Conservation (phyloP, 2,113 vertebrate genomes). For the Promerops cafer region DNA sequence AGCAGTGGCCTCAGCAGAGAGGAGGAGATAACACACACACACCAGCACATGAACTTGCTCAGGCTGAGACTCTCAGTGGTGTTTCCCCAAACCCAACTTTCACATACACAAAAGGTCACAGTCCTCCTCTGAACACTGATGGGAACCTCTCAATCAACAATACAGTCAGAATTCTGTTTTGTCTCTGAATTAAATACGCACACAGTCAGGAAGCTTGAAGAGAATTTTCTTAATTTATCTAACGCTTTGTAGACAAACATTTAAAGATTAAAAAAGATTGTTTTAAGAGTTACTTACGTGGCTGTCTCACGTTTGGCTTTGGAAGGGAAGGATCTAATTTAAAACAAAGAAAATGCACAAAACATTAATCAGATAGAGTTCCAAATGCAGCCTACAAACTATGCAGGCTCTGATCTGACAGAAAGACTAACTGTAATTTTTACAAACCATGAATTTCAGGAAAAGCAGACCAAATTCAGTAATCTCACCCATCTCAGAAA, state of each 20-base stretch:
- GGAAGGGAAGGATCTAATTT: slow-evolving; percentile 44
- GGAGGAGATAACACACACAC: background rate
- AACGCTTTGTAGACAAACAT: background rate
- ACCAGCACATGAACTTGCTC: background rate
- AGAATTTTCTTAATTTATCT: background rate
- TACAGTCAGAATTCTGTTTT: background rate
- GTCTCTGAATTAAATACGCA: background rate
- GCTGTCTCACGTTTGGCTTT: slow-evolving; percentile 54
- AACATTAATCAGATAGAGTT: slow-evolving; percentile 14
- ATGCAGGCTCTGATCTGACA: background rate
- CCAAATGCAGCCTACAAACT: background rate
- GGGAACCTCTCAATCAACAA: background rate
- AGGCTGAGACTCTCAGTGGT: background rate
- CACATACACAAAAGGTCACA: background rate
- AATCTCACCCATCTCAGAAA: background rate
- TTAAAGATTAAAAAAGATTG: background rate
- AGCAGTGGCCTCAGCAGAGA: background rate
- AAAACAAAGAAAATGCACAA: slow-evolving; percentile 24
- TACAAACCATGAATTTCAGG: background rate
- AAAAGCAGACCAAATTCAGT: background rate
- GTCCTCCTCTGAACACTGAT: background rate
- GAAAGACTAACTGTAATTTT: background rate
- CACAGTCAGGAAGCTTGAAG: background rate
- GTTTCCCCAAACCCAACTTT: background rate
- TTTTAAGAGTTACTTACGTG: slow-evolving; percentile 67